Percentiles rank a stretch among this genome's conserved stretches.
Evolutionary conservation across 2,888 invertebrate species (phyloP).

Genomic region (Gryllus longicercus): DNA sequence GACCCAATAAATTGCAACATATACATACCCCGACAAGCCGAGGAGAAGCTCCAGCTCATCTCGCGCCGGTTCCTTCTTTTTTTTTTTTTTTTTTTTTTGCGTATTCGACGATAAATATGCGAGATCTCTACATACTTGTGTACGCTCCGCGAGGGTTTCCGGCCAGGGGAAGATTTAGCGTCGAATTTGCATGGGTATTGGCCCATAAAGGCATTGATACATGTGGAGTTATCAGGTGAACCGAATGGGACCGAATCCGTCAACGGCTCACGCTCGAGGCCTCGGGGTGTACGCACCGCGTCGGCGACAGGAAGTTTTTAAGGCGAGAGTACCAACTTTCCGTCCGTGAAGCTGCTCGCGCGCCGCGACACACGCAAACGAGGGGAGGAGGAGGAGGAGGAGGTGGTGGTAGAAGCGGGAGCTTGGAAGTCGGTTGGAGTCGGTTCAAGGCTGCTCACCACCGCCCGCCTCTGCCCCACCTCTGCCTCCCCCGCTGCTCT

Average conservation of each 20-base stretch:
- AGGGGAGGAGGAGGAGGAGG: too few relatives aligned
- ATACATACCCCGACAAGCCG: neutral
- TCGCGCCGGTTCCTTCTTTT: neutral
- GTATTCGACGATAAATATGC: neutral
- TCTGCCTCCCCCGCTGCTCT: neutral
- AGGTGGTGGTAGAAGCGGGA: too few relatives aligned
- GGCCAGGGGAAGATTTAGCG: slow-evolving; percentile 3
- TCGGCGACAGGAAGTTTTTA: neutral
- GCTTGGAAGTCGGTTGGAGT: neutral
- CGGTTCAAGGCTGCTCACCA: neutral
- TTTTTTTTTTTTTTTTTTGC: too few relatives aligned
- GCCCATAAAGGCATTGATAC: slow-evolving; percentile 2
- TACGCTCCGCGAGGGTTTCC: neutral
- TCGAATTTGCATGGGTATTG: slow-evolving; percentile 3
- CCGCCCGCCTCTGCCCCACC: neutral
- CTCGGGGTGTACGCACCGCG: neutral
- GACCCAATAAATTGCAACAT: slow-evolving; percentile 10
- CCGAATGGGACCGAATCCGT: slow-evolving; percentile 1
- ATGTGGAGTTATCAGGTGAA: slow-evolving; percentile 9
- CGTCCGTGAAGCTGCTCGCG: too few relatives aligned
- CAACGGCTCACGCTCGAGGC: neutral
- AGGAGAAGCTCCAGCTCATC: neutral
- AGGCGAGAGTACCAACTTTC: too few relatives aligned
- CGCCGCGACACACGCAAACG: too few relatives aligned
- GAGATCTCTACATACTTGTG: slow-evolving; percentile 1